Evolutionary conservation across 2,888 invertebrate genomes (phyloP), one percentile per base, ranked within the genome.

Genomic region (Tetanocera ferruginea): DNA sequence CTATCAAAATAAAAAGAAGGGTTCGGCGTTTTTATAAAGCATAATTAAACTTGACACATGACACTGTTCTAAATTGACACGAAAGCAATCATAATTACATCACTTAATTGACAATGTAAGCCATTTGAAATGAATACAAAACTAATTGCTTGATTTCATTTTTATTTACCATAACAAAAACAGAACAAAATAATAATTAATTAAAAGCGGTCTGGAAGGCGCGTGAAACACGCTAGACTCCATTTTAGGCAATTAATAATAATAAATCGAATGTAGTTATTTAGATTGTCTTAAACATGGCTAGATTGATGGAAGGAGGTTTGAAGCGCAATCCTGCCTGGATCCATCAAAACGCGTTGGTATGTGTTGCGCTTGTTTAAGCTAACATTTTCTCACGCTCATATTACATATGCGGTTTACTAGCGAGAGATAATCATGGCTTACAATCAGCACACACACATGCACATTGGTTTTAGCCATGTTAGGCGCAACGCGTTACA

Each of bases 171-270:
- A 62, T 62, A 51, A 51, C n/a, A 62, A 25, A 43, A 4, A 49
- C 0, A 28, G 34, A 19, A 62, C 25, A 14, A 8, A 69, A 71
- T 6, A 55, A 55, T 2, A 71, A 67, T 37, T 11, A 37, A 25
- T 57, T 11, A 8, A 34, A 3, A 5, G 31, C 31, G n/a, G 17
- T 0, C 25, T 31, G 31, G 9, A 19, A 73, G 62, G 23, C 25
- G 60, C 75, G 67, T 75, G 75, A 52, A 43, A 23, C 75, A 75
- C 75, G 75, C 75, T 37, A 75, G 66, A 43, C 49, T 49, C 62
- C n/a, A 64, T 74, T n/a, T 67, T 67, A 49, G 37, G 55, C 52
- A 75, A 66, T 75, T 66, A 23, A 75, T 67, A 28, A 60, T 28
- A 28, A 28, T 28, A 60, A 60, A 28, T 60, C 14, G 23, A 60